These are phyloP conservation scores for Podilymbus podiceps DNA, from an alignment of 2,113 vertebrate species.

Conservation along the genomic window DNA sequence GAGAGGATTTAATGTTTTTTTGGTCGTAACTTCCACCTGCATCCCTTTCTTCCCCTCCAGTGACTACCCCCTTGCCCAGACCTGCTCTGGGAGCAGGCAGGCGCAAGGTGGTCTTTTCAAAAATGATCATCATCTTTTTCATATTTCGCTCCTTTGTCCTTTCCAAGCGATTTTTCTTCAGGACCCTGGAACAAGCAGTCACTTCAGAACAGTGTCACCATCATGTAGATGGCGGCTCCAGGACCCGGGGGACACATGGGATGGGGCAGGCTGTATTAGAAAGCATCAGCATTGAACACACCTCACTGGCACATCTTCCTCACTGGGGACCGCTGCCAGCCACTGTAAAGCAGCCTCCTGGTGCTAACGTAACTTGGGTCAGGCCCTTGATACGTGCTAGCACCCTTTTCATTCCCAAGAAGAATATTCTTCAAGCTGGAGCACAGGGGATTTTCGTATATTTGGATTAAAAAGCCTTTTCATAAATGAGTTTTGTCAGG, in stretches of 20 bases:
- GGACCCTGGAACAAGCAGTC: background rate
- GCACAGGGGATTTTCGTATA: background rate
- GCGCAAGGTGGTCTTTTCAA: background rate
- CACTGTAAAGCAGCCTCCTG: background rate
- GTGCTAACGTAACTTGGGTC: background rate
- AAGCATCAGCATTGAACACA: background rate
- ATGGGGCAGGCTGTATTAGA: background rate
- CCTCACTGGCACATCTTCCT: background rate
- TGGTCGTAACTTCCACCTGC: background rate
- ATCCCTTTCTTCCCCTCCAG: background rate
- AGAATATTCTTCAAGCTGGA: background rate
- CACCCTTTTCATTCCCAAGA: background rate
- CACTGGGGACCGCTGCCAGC: background rate
- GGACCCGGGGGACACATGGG: background rate
- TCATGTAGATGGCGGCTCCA: background rate
- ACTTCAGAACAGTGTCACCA: background rate
- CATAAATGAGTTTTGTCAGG: background rate
- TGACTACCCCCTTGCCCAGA: background rate
- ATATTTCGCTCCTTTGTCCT: background rate
- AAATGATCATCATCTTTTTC: accelerated
- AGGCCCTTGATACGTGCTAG: background rate
- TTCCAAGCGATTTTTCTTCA: background rate
- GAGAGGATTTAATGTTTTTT: background rate
- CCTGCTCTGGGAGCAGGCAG: background rate
- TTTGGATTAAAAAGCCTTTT: background rate